Percentiles rank a stretch among this genome's conserved stretches.
Evolutionary conservation across 1,140 invertebrate genomes (phyloP).

Genomic region (Globodera ellingtonae): DNA sequence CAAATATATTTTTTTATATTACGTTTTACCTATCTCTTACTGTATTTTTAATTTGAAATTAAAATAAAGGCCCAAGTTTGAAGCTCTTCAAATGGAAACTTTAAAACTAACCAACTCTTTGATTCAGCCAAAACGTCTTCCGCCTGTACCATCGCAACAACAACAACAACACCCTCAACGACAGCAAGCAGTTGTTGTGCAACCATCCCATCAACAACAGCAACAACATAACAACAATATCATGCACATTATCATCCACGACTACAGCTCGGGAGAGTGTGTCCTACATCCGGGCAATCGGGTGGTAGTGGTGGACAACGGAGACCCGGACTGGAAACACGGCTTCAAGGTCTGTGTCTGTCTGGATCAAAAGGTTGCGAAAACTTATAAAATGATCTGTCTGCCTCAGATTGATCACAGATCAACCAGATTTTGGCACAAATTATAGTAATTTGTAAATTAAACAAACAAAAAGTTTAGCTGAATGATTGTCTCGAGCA

Average conservation of each 20-base stretch:
- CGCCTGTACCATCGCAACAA: slow-evolving; percentile 18
- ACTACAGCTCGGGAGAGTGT: slow-evolving; percentile 46
- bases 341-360: slow-evolving; percentile 50
- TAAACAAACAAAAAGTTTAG: neutral
- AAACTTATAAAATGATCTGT: neutral
- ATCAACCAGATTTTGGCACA: no score
- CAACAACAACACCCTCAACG: neutral
- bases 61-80: no score
- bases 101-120: no score
- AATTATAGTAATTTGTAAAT: slow-evolving; percentile 5
- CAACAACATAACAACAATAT: neutral
- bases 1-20: no score
- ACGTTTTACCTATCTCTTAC: no score
- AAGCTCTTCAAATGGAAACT: no score
- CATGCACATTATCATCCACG: slow-evolving; percentile 60
- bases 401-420: slow-evolving; percentile 8
- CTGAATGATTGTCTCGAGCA: slow-evolving; percentile 50
- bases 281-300: slow-evolving; percentile 55
- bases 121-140: neutral
- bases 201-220: neutral
- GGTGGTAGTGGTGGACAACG: slow-evolving; percentile 62
- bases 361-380: neutral
- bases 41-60: no score
- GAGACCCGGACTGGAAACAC: slow-evolving; percentile 64
- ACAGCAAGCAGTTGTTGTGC: neutral